A percentile compares a stretch with the other conserved stretches of the same genome.
These are phyloP conservation scores for Dromas ardeola DNA, from an alignment of 2,113 vertebrate species.

Conservation along the genomic window DNA sequence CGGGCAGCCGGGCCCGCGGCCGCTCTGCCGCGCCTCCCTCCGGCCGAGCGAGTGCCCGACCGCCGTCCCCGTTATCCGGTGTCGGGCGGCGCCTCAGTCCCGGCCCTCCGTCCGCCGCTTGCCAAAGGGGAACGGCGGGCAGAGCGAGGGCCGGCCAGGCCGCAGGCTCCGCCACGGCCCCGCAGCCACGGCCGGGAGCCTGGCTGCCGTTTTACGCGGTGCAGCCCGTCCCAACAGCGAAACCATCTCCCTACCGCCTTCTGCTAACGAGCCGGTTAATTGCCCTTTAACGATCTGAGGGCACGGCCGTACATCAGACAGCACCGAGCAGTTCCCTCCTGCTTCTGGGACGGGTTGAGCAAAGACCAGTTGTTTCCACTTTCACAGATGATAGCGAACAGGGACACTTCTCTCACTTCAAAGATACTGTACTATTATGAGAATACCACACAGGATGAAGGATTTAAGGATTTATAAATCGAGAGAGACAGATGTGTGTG, in stretches of 20 bases:
- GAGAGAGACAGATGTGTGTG: rapidly evolving
- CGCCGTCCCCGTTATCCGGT: no score
- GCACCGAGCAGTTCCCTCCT: rapidly evolving
- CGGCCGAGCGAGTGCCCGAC: background rate
- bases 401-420: rapidly evolving
- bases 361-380: rapidly evolving
- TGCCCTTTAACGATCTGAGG: no score
- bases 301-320: rapidly evolving
- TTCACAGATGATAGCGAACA: rapidly evolving
- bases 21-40: no score
- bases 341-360: no score
- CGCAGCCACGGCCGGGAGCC: no score
- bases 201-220: rapidly evolving
- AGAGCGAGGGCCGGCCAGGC: no score
- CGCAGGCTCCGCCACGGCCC: background rate
- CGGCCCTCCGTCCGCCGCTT: no score
- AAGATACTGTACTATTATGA: rapidly evolving
- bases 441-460: rapidly evolving
- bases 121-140: background rate
- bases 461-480: rapidly evolving
- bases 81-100: no score
- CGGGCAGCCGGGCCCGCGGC: background rate
- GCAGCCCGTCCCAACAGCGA: rapidly evolving
- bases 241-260: rapidly evolving
- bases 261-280: rapidly evolving